Base-by-base conservation (phyloP, 2,113 vertebrate species). In the Symphodus melops region DNA sequence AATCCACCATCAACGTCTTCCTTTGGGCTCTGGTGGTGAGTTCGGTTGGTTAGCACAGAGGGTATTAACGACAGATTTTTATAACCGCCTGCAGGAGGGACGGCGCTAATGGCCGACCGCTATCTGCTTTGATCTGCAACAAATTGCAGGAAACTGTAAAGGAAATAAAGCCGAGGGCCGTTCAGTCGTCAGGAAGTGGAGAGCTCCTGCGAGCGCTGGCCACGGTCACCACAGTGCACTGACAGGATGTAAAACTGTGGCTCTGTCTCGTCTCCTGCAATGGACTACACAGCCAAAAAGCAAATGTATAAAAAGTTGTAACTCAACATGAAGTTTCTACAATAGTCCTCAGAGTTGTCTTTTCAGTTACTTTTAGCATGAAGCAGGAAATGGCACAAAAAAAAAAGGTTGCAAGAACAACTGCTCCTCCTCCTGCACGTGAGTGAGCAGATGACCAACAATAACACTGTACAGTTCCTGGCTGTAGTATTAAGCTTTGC, bases 131-230 rank as follows among this genome's bases (percentile, higher is more conserved):
- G 89, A 93, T 92, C 87, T 83, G 36, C 36, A 41, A 60, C 85
- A 74, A 74, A 83, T 60, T 79, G 70, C 88, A 90, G 92, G 83
- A 91, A 92, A 88, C 67, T 72, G 73, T 81, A 68, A 85, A 84
- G 87, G 75, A 91, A 87, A 88, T 85, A 81, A 86, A 86, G 84
- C 68, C 0, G 42, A 68, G 82, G 77, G 77, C 56, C 84, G 80
- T 87, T 81, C 89, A 79, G 68, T 86, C 66, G 67, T 83, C 88
- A 87, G 91, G 88, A 91, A 86, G 87, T 76, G 63, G 76, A 64
- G 69, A 23, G 72, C 44, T 78, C 3, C 64, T 81, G 89, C 64
- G 87, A 92, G 81, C 41, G 55, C 70, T 44, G 61, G 44, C 65
- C 59, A 21, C 41, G 28, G 41, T 71, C 66, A 63, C 63, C 65